A percentile compares a stretch with the other conserved stretches of the same genome.
phyloP scores from a whole-genome alignment of 2,888 invertebrate species.

The Tachina grossa region DNA sequence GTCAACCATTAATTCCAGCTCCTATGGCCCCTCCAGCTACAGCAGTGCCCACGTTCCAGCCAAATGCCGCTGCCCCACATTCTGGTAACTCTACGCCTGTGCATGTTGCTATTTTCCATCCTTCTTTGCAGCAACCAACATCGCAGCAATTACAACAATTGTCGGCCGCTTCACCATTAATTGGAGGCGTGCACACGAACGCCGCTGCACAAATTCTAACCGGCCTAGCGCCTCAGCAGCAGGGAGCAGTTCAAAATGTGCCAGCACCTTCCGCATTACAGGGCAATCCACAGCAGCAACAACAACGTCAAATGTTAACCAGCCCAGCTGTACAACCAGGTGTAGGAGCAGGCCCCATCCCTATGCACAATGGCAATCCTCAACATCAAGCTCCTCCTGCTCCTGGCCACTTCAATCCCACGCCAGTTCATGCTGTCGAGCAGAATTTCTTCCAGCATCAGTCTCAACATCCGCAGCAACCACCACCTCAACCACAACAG shows the following conservation, averaged over 20 bases:
- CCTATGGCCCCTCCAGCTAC: slow-evolving; percentile 68
- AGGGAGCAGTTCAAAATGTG: slow-evolving; percentile 72
- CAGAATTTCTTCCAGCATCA: slow-evolving; percentile 87
- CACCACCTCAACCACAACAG: slow-evolving; percentile 81
- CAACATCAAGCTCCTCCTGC: slow-evolving; percentile 71
- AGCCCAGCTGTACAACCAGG: slow-evolving; percentile 74
- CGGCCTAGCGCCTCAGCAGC: slow-evolving; percentile 49
- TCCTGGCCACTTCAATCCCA: slow-evolving; percentile 83
- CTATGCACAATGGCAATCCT: slow-evolving; percentile 65
- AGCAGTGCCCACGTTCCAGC: slow-evolving; percentile 68
- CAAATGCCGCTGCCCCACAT: slow-evolving; percentile 61
- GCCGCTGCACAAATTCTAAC: slow-evolving; percentile 69
- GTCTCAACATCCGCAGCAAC: slow-evolving; percentile 85
- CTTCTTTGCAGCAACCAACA: slow-evolving; percentile 77
- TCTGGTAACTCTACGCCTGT: slow-evolving; percentile 77
- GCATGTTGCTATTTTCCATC: slow-evolving; percentile 75
- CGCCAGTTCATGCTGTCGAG: slow-evolving; percentile 86
- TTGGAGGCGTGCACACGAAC: slow-evolving; percentile 81
- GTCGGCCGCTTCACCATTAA: slow-evolving; percentile 84
- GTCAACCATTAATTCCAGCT: slow-evolving; percentile 57
- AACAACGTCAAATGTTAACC: slow-evolving; percentile 74
- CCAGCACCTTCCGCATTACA: slow-evolving; percentile 52
- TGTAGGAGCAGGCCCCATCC: slow-evolving; percentile 65
- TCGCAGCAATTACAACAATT: slow-evolving; percentile 81
- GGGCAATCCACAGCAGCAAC: slow-evolving; percentile 73